Base-by-base conservation (phyloP, 2,888 invertebrate species). In the Amblyjoppa fuscipennis region DNA sequence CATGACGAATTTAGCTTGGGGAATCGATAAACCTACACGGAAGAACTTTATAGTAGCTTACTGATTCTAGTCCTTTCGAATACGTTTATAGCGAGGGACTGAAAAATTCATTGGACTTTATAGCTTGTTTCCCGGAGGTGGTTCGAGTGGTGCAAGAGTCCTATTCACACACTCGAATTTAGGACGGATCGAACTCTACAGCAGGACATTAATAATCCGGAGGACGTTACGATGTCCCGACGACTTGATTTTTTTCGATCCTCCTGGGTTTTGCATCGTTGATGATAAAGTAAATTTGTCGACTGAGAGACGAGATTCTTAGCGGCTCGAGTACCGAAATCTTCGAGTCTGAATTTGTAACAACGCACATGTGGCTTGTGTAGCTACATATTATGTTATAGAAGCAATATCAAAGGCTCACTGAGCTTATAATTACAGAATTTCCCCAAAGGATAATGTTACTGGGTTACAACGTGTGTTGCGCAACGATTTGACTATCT, bases 21-120 rank as follows among this genome's bases (percentile, higher is more conserved):
- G 13, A 59, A 28, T 59, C 59, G 59, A 59, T 28, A 59, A 28
- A 59, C 59, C 28, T 28, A 28, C 59, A 28, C 3, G 59, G 25
- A 28, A 25, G 59, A 25, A 25, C 11, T 25, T 28, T 59, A 59
- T 28, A 25, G 59, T 13, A 7, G 28, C 59, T 59, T 13, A 59
- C 25, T 13, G 25, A 59, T 59, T 59, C 28, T 28, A 25, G 25
- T 28, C 9, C 28, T 59, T 59, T 59, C 4, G 56, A 59, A 28
- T 28, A 28, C 56, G 25, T 28, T 28, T 28, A 28, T 59, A 59
- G 28, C 59, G 25, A 25, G 2, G 0, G 7, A 28, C 25, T 59
- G 59, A 11, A 59, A 59, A 59, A 59, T 59, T 59, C 28, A 59
- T 59, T 28, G 28, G 28, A 59, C 59, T 59, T 59, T 59, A 13